Evolutionary conservation across 1,140 invertebrate species (phyloP).

Genomic region (Heliconius melpomene): DNA sequence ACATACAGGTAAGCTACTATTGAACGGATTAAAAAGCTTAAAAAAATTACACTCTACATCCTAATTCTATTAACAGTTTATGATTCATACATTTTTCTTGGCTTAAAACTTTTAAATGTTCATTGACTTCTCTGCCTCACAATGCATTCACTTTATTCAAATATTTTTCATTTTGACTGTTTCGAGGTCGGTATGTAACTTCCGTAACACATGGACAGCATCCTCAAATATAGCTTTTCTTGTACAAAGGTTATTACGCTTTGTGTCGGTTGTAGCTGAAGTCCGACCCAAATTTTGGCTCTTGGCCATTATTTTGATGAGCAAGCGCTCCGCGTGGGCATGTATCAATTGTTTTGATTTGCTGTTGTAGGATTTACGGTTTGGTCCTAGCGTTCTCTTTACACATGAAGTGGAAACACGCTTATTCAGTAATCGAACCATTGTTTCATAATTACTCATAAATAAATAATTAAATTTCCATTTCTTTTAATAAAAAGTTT

Average conservation of each 20-base stretch:
- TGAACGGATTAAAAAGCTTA: neutral
- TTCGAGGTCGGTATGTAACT: neutral
- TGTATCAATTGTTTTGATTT: constrained; percentile 59
- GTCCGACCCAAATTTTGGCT: constrained; percentile 60
- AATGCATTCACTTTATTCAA: neutral
- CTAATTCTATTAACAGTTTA: constrained; percentile 23
- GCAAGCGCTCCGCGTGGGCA: constrained; percentile 56
- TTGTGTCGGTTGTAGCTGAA: constrained; percentile 53
- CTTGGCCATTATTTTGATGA: constrained; percentile 76
- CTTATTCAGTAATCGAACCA: neutral
- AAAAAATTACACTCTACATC: constrained; percentile 1
- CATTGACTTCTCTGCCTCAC: neutral
- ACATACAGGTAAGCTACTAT: constrained; percentile 78
- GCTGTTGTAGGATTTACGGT: constrained; percentile 24
- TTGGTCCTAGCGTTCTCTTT: neutral
- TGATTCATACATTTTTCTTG: constrained; percentile 20
- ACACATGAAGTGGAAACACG: neutral
- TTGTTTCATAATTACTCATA: neutral
- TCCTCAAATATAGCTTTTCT: constrained; percentile 38
- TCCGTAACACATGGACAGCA: constrained; percentile 11
- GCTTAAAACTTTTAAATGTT: constrained; percentile 14
- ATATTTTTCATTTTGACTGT: neutral
- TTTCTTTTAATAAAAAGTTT: no score
- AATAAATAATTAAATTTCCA: no score
- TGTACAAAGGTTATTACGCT: constrained; percentile 71